Percentiles rank a stretch among this genome's conserved stretches.
Evolutionary conservation across 2,888 invertebrate genomes (phyloP).

Genomic region (Hypena proboscidalis): DNA sequence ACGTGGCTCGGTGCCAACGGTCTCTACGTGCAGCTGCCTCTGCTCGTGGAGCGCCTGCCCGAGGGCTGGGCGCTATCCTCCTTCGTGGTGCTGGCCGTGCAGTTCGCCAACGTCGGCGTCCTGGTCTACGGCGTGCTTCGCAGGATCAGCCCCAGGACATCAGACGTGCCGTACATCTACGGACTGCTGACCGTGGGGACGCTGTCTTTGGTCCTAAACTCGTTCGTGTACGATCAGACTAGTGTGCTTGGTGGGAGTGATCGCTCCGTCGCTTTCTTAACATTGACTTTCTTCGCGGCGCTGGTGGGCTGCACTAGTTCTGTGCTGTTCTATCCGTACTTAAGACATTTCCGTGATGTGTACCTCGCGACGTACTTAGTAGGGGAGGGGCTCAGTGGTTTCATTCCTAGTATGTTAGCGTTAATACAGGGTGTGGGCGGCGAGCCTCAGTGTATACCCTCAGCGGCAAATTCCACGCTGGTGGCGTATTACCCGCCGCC

Average conservation of each 20-base stretch:
- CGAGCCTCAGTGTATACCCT: slow-evolving; percentile 79
- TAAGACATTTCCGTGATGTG: slow-evolving; percentile 89
- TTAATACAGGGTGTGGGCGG: slow-evolving; percentile 92
- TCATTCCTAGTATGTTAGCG: slow-evolving; percentile 91
- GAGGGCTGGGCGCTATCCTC: slow-evolving; percentile 95
- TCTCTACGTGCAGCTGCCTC: slow-evolving; percentile 94
- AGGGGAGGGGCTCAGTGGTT: slow-evolving; percentile 93
- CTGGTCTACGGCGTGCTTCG: slow-evolving; percentile 86
- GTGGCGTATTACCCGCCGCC: slow-evolving; percentile 75
- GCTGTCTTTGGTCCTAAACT: slow-evolving; percentile 83
- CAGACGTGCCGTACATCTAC: slow-evolving; percentile 84
- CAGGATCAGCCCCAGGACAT: slow-evolving; percentile 69
- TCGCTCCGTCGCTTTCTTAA: slow-evolving; percentile 85
- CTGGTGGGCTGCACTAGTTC: slow-evolving; percentile 94
- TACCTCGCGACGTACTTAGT: slow-evolving; percentile 93
- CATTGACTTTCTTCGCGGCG: slow-evolving; percentile 88
- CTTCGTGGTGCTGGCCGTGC: slow-evolving; percentile 92
- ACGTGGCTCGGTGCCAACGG: slow-evolving; percentile 96
- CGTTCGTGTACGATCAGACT: slow-evolving; percentile 86
- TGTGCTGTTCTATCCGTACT: slow-evolving; percentile 94
- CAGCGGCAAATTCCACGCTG: slow-evolving; percentile 60
- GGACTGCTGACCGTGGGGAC: slow-evolving; percentile 82
- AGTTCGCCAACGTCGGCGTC: slow-evolving; percentile 93
- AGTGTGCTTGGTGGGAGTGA: slow-evolving; percentile 76
- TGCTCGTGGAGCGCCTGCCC: slow-evolving; percentile 92